Percentiles rank a stretch among this genome's conserved stretches.
These are phyloP conservation scores for Amorpha juglandis DNA, from an alignment of 2,888 invertebrate species.

Conservation along the genomic window DNA sequence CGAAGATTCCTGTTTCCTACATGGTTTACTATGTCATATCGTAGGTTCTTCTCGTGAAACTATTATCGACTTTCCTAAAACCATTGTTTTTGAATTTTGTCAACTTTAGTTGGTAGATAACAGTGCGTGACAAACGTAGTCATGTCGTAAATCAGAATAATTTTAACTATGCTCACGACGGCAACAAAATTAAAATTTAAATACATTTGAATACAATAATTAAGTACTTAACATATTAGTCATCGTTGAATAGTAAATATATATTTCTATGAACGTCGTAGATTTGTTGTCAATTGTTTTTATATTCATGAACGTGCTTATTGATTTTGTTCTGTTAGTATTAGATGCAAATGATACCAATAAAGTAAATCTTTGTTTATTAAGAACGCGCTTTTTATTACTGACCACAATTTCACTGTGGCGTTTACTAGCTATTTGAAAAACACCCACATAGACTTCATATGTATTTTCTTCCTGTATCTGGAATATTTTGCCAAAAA, in stretches of 20 bases:
- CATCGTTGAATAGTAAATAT: background rate
- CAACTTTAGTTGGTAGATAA: background rate
- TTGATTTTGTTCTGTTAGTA: background rate
- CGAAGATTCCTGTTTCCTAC: too few species aligned
- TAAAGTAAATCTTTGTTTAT: too few species aligned
- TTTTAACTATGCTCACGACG: background rate
- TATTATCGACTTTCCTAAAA: background rate
- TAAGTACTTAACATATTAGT: background rate
- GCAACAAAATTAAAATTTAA: background rate
- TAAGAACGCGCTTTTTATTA: too few species aligned
- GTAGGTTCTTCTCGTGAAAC: background rate
- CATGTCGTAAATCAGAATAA: background rate
- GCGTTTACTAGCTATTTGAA: too few species aligned
- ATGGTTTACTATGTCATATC: background rate
- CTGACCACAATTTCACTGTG: too few species aligned
- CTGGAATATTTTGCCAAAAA: too few species aligned
- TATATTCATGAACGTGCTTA: background rate
- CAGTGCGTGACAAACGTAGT: background rate
- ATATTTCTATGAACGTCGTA: background rate
- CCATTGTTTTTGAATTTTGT: background rate
- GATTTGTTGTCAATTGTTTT: background rate
- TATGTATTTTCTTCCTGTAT: too few species aligned
- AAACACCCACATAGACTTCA: too few species aligned
- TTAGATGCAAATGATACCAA: too few species aligned
- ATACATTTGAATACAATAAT: slow-evolving; percentile 7